phyloP scores from a whole-genome alignment of 64 coral and sea anemone genomes.

The Catalaphyllia jardinei region DNA sequence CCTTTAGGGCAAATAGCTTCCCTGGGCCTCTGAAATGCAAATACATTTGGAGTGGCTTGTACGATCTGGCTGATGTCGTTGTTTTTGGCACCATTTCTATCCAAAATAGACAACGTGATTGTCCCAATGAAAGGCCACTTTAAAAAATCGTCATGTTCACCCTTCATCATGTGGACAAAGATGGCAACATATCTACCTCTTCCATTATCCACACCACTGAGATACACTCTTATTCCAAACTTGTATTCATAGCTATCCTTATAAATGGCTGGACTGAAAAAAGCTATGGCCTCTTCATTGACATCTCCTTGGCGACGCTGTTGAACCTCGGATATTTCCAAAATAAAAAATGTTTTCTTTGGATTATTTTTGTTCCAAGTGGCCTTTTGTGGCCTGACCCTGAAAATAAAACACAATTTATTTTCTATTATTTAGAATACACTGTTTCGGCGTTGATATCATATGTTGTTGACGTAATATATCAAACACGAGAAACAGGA shows the following conservation, averaged over 20 bases:
- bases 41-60: background rate
- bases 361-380: background rate
- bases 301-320: background rate
- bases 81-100: background rate
- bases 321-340: background rate
- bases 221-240: background rate
- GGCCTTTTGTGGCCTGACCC: background rate
- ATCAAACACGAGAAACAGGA: too few species aligned
- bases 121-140: background rate
- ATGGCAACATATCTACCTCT: background rate
- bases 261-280: background rate
- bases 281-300: background rate
- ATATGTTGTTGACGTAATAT: too few species aligned
- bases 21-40: background rate
- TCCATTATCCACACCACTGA: background rate
- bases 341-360: background rate
- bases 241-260: background rate
- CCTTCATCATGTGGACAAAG: constrained; percentile 6
- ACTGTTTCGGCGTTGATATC: background rate
- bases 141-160: background rate
- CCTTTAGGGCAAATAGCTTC: background rate
- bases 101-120: background rate
- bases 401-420: too few species aligned
- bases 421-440: background rate
- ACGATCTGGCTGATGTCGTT: background rate